Percentiles rank a stretch among this genome's conserved stretches.
Evolutionary conservation across 2,888 invertebrate species (phyloP).

Genomic region (Psylliodes chrysocephalus): DNA sequence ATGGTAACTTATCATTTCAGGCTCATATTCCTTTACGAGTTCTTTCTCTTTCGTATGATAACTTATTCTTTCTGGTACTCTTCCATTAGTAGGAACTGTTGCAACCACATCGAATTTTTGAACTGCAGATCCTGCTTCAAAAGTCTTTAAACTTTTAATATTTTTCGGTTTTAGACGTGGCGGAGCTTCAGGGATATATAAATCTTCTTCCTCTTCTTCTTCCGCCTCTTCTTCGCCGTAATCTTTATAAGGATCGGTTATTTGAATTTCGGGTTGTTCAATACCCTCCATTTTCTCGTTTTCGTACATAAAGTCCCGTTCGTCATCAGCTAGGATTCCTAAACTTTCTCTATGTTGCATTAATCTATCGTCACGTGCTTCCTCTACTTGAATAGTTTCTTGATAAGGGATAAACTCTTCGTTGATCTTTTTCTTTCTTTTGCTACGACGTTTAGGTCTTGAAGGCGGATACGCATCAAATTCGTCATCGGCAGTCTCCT

Average conservation of each 20-base stretch:
- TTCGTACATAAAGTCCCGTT: slow-evolving; percentile 58
- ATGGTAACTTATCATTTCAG: slow-evolving; percentile 7
- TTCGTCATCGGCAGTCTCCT: slow-evolving; percentile 56
- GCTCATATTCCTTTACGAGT: background rate
- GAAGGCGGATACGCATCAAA: slow-evolving; percentile 60
- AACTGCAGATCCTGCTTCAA: slow-evolving; percentile 1
- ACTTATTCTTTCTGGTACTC: slow-evolving; percentile 1
- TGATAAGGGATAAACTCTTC: slow-evolving; percentile 63
- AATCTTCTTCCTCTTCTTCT: slow-evolving; percentile 34
- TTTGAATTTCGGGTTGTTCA: slow-evolving; percentile 66
- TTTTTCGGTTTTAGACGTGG: slow-evolving; percentile 16
- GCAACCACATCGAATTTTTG: background rate
- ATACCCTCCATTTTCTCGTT: slow-evolving; percentile 67
- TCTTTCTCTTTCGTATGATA: slow-evolving; percentile 6
- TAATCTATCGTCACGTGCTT: slow-evolving; percentile 24
- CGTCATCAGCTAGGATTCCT: slow-evolving; percentile 58
- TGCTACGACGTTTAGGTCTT: slow-evolving; percentile 69
- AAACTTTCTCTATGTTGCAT: slow-evolving; percentile 47
- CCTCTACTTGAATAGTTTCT: slow-evolving; percentile 53
- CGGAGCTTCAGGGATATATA: slow-evolving; percentile 15
- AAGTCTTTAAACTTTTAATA: slow-evolving; percentile 15
- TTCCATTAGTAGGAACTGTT: background rate
- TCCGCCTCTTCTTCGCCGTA: slow-evolving; percentile 41
- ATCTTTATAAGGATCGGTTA: slow-evolving; percentile 56
- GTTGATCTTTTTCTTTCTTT: slow-evolving; percentile 51